phyloP scores from a whole-genome alignment of 2,113 vertebrate genomes.

The Pungitius pungitius region DNA sequence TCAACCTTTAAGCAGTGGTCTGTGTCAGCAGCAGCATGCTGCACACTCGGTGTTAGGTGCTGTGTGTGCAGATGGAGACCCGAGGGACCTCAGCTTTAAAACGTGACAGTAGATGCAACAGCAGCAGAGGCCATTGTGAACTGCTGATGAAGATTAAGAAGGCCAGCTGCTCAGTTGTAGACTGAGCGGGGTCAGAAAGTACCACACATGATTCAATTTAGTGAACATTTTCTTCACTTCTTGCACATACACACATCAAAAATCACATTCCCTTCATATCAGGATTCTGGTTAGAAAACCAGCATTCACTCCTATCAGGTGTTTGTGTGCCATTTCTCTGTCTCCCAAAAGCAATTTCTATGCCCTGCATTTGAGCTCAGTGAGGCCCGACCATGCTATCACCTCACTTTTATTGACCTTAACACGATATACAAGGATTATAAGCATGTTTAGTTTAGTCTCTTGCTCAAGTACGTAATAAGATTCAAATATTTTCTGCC shows the following conservation, averaged over 20 bases:
- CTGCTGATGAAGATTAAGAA: conserved; percentile 56
- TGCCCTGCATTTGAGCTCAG: background rate
- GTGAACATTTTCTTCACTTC: background rate
- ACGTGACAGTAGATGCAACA: conserved; percentile 54
- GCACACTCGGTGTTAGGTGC: conserved; percentile 47
- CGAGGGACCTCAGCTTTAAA: conserved; percentile 43
- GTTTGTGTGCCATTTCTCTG: background rate
- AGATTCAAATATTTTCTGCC: conserved; percentile 1
- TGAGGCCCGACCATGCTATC: background rate
- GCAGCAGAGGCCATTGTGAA: conserved; percentile 53
- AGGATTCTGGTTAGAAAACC: conserved; percentile 26
- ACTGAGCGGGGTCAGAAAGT: background rate
- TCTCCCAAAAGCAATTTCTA: background rate
- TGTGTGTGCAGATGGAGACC: conserved; percentile 67
- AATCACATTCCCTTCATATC: conserved; percentile 12
- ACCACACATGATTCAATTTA: conserved; percentile 4
- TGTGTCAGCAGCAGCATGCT: conserved; percentile 65
- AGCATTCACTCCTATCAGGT: conserved; percentile 28
- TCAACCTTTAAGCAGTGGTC: conserved; percentile 56
- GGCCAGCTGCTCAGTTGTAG: conserved; percentile 42
- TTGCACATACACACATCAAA: conserved; percentile 17
- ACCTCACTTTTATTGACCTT: conserved; percentile 2
- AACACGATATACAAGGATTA: conserved; percentile 1
- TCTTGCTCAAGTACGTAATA: conserved; percentile 1
- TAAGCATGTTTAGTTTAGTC: background rate